Base-by-base conservation (phyloP, 2,113 vertebrate genomes). In the Amblyornis subalaris region DNA sequence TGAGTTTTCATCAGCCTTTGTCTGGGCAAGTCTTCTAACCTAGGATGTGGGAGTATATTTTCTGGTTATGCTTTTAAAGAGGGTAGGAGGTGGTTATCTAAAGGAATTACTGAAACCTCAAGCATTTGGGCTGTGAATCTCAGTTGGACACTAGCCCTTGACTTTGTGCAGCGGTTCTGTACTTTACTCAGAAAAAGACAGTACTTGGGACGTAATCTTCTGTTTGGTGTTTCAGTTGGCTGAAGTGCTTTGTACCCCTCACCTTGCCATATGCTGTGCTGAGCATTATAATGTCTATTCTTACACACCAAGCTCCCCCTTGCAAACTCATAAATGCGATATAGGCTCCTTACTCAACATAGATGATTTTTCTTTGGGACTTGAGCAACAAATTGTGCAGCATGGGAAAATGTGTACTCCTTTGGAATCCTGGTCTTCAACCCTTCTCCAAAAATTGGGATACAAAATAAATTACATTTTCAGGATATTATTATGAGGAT, bases 401-500 rank as follows among this genome's bases (percentile, higher is more conserved):
- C 14, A 21, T 3, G 24, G 42, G 25, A 48, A 66, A 70, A 42
- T 53, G 7, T 42, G 4, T 67, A 14, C 29, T 57, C 21, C 18
- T 22, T 51, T 51, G 42, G 29, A 65, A 14, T 69, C 72, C 61
- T 51, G 28, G 19, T 73, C 36, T 80, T 72, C 75, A 71, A 6
- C 66, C 5, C 48, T 67, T 51, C n/a, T 86, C 67, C 72, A 62
- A 80, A 92, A 86, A 83, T 9, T 5, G 0, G 16, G 31, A 53
- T n/a, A 29, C 5, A 4, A 71, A 57, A 14, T 55, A 42, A 21
- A 86, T 76, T n/a, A 44, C 0, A 0, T 13, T 66, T n/a, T 13
- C 23, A 44, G 40, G 16, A 14, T 79, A 29, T 60, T 75, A 40
- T 69, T 60, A 50, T 54, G 55, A 73, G 20, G 47, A 57, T 70